phyloP scores from a whole-genome alignment of 1,140 invertebrate species.

The Nephotettix cincticeps region DNA sequence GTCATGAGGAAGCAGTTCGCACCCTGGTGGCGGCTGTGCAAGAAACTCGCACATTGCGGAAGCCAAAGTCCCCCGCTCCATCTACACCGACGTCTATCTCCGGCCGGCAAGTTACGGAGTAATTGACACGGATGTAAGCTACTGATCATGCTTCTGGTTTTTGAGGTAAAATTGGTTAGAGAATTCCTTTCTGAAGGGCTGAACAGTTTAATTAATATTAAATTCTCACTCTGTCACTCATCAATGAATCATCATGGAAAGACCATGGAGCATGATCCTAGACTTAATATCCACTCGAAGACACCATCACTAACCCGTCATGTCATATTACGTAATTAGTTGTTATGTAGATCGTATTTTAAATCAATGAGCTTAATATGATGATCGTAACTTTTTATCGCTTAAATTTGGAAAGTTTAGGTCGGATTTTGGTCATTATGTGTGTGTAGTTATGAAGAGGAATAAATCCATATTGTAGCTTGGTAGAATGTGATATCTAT shows the following conservation, averaged over 20 bases:
- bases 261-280: background rate
- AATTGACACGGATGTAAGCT: no score
- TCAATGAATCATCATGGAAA: background rate
- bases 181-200: background rate
- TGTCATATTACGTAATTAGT: background rate
- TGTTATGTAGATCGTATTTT: slow-evolving; percentile 14
- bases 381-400: background rate
- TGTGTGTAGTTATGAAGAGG: no score
- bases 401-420: no score
- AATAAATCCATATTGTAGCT: no score
- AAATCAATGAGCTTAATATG: slow-evolving; percentile 15
- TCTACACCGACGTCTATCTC: slow-evolving; percentile 21
- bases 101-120: background rate
- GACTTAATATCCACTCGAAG: background rate
- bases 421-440: no score
- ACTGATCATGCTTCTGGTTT: no score
- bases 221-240: background rate
- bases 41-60: slow-evolving; percentile 54
- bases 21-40: slow-evolving; percentile 69
- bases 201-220: background rate
- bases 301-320: background rate
- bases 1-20: slow-evolving; percentile 69
- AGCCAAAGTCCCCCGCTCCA: slow-evolving; percentile 33
- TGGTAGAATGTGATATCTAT: no score
- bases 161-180: no score